These are phyloP conservation scores for Maniola hyperantus DNA, from an alignment of 2,888 invertebrate genomes.

Conservation along the genomic window DNA sequence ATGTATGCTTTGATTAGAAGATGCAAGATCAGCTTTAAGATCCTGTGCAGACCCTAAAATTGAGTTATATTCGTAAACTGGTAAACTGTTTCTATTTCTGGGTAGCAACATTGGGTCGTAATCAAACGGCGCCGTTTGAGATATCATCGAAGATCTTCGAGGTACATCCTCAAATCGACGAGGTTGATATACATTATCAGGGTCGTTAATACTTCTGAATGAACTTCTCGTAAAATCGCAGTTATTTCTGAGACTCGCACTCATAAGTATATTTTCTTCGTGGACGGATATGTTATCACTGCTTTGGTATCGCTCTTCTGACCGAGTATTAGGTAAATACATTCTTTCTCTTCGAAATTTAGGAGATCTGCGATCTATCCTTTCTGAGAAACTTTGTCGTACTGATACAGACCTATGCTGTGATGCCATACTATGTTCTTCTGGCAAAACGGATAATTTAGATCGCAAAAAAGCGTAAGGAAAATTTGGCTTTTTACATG, in stretches of 20 bases:
- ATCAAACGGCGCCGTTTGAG: conserved; percentile 69
- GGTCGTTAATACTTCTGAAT: conserved; percentile 72
- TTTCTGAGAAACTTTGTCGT: conserved; percentile 80
- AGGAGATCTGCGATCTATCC: conserved; percentile 73
- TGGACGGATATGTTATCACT: conserved; percentile 77
- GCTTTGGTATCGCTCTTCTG: conserved; percentile 84
- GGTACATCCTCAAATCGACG: conserved; percentile 63
- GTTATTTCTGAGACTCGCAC: conserved; percentile 63
- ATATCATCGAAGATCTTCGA: conserved; percentile 75
- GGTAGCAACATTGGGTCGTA: conserved; percentile 79
- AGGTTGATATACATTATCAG: conserved; percentile 60
- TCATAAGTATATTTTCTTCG: conserved; percentile 73
- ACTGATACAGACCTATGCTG: conserved; percentile 75
- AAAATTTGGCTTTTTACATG: conserved; percentile 85
- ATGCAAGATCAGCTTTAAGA: conserved; percentile 68
- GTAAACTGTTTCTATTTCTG: conserved; percentile 77
- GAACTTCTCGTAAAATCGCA: conserved; percentile 69
- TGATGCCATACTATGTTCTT: conserved; percentile 85
- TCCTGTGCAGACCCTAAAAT: conserved; percentile 69
- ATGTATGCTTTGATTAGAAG: conserved; percentile 80
- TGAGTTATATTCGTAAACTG: conserved; percentile 74
- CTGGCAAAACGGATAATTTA: conserved; percentile 88
- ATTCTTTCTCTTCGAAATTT: conserved; percentile 70
- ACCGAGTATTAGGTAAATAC: conserved; percentile 78
- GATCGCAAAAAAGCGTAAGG: conserved; percentile 91